A percentile compares a stretch with the other conserved stretches of the same genome.
Conservation (phyloP, 1,140 invertebrate species). For the Drosophila sturtevanti region DNA sequence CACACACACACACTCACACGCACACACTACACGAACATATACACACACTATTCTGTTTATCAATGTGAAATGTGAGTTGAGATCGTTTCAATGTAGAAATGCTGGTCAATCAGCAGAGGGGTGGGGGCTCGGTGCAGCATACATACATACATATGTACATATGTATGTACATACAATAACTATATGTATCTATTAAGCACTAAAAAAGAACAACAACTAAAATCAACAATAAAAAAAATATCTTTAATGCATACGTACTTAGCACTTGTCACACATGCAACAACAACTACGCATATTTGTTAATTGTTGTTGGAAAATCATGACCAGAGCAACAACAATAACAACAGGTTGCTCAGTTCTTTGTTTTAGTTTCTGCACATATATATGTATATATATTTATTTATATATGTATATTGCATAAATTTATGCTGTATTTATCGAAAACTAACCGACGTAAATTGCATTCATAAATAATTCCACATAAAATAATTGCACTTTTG, state of each 20-base stretch:
- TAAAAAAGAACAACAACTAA: neutral
- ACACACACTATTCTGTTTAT: neutral
- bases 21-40: too few species aligned
- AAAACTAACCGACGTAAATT: neutral
- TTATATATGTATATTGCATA: neutral
- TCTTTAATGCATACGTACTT: conserved; percentile 1
- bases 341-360: conserved; percentile 6
- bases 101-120: neutral
- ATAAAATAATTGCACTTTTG: neutral
- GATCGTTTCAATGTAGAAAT: conserved; percentile 6
- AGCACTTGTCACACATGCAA: conserved; percentile 1
- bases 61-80: neutral
- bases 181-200: neutral
- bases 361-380: conserved; percentile 1
- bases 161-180: too few species aligned
- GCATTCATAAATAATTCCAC: neutral
- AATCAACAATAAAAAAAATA: neutral
- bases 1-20: neutral
- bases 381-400: neutral
- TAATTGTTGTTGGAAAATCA: conserved; percentile 3
- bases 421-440: neutral
- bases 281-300: neutral
- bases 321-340: neutral
- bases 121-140: neutral
- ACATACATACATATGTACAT: neutral